These are phyloP conservation scores for Crocidura indochinensis DNA, from an alignment of 2,797 vertebrate genomes.

Conservation along the genomic window DNA sequence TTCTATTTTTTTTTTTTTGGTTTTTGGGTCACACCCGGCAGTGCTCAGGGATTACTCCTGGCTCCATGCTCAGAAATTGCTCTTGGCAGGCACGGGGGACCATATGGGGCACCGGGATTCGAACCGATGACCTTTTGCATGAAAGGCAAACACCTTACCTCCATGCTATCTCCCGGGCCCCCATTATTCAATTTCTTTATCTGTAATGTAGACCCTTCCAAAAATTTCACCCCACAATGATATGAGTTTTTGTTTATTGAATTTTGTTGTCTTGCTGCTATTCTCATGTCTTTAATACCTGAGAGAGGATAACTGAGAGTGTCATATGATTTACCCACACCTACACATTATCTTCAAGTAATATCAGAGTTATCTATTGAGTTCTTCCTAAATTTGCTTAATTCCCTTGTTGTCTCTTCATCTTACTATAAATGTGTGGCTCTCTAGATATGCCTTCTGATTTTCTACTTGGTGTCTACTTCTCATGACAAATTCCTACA, in stretches of 20 bases:
- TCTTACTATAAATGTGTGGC: neutral
- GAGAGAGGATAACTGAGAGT: neutral
- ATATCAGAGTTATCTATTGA: neutral
- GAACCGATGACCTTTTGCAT: no score
- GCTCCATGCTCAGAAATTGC: no score
- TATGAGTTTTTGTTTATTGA: neutral
- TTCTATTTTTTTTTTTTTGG: no score
- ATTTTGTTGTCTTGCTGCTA: neutral
- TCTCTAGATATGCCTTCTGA: neutral
- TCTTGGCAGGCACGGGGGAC: no score
- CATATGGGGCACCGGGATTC: no score
- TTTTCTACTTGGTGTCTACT: neutral
- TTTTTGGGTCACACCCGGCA: no score
- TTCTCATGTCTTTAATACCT: neutral
- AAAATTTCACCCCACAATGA: neutral
- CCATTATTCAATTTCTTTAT: slow-evolving; percentile 24
- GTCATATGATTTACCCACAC: neutral
- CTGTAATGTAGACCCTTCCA: neutral
- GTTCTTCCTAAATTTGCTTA: neutral
- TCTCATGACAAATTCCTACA: neutral
- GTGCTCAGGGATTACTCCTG: no score
- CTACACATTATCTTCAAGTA: neutral
- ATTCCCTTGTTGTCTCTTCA: neutral
- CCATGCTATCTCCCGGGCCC: no score
- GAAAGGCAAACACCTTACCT: no score